A percentile compares a stretch with the other conserved stretches of the same genome.
These are phyloP conservation scores for Scolopax rusticola DNA, from an alignment of 2,797 vertebrate genomes.

Conservation along the genomic window DNA sequence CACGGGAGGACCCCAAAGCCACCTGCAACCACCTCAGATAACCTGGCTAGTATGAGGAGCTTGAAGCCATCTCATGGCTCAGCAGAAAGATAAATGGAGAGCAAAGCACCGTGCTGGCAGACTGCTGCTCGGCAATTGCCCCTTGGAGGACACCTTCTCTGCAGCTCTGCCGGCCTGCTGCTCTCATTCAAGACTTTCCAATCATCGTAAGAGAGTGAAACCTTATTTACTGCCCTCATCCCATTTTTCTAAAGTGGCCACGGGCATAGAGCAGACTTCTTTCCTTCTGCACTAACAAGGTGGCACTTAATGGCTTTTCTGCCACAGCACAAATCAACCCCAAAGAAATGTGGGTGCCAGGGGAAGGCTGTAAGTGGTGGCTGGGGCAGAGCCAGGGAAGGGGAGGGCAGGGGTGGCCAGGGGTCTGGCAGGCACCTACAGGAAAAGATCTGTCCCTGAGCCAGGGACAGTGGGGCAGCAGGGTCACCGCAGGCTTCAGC, in stretches of 20 bases:
- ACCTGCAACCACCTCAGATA: neutral
- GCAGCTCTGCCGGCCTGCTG: neutral
- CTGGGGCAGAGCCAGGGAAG: neutral
- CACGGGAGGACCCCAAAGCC: neutral
- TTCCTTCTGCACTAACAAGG: neutral
- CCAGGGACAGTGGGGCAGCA: neutral
- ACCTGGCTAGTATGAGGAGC: accelerated
- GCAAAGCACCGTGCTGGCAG: neutral
- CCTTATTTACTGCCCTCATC: constrained; percentile 46
- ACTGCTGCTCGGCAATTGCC: neutral
- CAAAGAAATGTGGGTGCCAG: accelerated
- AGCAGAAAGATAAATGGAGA: constrained; percentile 3
- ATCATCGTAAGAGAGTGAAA: constrained; percentile 19
- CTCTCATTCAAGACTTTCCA: neutral
- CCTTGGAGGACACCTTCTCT: constrained; percentile 44
- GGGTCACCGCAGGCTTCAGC: neutral
- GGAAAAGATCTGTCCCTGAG: neutral
- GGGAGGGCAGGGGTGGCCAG: neutral
- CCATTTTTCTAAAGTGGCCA: neutral
- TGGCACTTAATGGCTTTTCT: neutral
- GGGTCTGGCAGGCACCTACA: neutral
- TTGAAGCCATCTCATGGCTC: neutral
- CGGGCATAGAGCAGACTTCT: neutral
- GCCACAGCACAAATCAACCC: neutral
- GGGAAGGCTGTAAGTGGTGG: neutral